A percentile compares a stretch with the other conserved stretches of the same genome.
phyloP scores from a whole-genome alignment of 2,113 vertebrate species.

The Hypomesus transpacificus region DNA sequence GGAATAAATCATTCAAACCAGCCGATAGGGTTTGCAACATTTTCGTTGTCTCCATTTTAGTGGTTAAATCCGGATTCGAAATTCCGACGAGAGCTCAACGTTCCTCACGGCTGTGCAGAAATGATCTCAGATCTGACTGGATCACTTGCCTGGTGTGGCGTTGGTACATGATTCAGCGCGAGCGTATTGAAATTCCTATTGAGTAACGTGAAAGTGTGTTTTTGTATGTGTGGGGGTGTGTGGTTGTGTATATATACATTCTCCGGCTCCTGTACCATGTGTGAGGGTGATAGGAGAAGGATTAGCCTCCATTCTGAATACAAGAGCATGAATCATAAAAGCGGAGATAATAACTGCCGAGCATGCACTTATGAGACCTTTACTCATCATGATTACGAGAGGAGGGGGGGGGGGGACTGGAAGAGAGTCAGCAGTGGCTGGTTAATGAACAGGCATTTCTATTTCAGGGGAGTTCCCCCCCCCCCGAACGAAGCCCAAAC shows the following conservation, averaged over 20 bases:
- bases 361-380: neutral
- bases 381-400: neutral
- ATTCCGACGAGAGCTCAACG: constrained; percentile 7
- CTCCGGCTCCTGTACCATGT: neutral
- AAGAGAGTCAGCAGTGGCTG: neutral
- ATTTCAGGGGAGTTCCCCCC: constrained; percentile 21
- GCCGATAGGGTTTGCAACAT: constrained; percentile 45
- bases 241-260: neutral
- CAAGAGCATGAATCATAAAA: constrained; percentile 11
- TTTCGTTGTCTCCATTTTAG: constrained; percentile 48
- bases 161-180: constrained; percentile 31
- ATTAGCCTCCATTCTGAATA: neutral
- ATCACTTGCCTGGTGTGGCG: neutral
- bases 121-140: constrained; percentile 14
- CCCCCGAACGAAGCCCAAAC: no score
- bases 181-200: constrained; percentile 11
- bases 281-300: neutral
- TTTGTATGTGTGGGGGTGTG: neutral
- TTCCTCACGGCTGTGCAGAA: constrained; percentile 16
- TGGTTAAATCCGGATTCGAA: constrained; percentile 30
- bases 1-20: constrained; percentile 53
- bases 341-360: constrained; percentile 3
- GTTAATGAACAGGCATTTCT: constrained; percentile 30
- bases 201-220: no score
- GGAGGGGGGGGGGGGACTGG: neutral